Evolutionary conservation across 2,888 invertebrate species (phyloP).

Genomic region (Serripes groenlandicus): DNA sequence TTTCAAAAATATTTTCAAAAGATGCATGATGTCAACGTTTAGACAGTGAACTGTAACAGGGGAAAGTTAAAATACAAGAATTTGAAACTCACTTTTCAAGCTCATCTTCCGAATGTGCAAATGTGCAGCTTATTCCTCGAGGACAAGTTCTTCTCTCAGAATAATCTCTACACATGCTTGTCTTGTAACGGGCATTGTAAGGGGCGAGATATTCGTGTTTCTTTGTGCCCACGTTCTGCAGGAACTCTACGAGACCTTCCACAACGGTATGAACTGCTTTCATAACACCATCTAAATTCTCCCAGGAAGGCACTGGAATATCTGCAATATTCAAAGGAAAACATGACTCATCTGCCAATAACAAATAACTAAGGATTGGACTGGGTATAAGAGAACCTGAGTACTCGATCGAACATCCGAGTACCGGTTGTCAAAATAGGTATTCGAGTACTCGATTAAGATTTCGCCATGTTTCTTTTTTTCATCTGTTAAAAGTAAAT

Average conservation of each 20-base stretch:
- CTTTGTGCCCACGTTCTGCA: constrained; percentile 90
- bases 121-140: constrained; percentile 94
- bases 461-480: no score
- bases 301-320: constrained; percentile 85
- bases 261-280: constrained; percentile 89
- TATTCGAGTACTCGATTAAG: no score
- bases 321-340: constrained; percentile 71
- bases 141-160: constrained; percentile 93
- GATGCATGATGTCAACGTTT: no score
- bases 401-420: no score
- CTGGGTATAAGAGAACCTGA: no score
- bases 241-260: constrained; percentile 92
- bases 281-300: constrained; percentile 84
- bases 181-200: constrained; percentile 91
- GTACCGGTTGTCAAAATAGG: no score
- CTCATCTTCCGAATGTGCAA: constrained; percentile 97
- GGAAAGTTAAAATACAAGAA: neutral
- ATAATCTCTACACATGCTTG: constrained; percentile 95
- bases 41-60: no score
- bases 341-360: no score
- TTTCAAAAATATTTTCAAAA: no score
- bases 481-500: no score
- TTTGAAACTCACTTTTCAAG: constrained; percentile 90
- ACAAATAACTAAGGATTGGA: no score
- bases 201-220: constrained; percentile 80